Percentiles rank a stretch among this genome's conserved stretches.
These are phyloP conservation scores for Bungarus multicinctus DNA, from an alignment of 2,113 vertebrate genomes.

Conservation along the genomic window DNA sequence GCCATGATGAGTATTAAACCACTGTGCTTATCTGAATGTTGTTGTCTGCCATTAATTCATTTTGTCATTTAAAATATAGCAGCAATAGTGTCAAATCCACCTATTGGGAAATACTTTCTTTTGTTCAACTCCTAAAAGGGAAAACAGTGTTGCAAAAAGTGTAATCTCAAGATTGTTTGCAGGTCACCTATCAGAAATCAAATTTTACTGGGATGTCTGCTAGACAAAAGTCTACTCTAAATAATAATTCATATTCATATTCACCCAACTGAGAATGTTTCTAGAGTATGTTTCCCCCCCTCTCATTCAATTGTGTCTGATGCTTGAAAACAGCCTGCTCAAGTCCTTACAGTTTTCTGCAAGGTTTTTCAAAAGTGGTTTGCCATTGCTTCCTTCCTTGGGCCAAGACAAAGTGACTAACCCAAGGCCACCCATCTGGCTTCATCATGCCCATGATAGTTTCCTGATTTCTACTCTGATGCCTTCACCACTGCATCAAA, in stretches of 20 bases:
- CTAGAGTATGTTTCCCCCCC: background rate
- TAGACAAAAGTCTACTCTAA: background rate
- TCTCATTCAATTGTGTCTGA: background rate
- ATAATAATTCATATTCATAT: background rate
- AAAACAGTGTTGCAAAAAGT: background rate
- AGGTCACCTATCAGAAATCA: background rate
- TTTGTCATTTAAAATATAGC: background rate
- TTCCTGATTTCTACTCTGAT: background rate
- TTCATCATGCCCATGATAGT: background rate
- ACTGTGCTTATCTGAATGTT: background rate
- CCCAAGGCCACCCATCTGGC: background rate
- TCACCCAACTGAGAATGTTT: background rate
- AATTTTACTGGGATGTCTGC: background rate
- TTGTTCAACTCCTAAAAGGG: background rate
- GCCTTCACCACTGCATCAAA: background rate
- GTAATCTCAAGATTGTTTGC: background rate
- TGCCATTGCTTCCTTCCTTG: background rate
- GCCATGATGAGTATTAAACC: too few species aligned
- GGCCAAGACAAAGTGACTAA: background rate
- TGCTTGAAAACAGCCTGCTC: background rate
- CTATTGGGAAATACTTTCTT: background rate
- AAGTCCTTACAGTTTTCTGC: background rate
- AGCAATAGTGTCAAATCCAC: background rate
- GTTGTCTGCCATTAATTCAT: background rate
- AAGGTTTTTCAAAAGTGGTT: background rate